Evolutionary conservation across 2,888 invertebrate genomes (phyloP), one percentile per base, ranked within the genome.

Genomic region (Seira musarum): DNA sequence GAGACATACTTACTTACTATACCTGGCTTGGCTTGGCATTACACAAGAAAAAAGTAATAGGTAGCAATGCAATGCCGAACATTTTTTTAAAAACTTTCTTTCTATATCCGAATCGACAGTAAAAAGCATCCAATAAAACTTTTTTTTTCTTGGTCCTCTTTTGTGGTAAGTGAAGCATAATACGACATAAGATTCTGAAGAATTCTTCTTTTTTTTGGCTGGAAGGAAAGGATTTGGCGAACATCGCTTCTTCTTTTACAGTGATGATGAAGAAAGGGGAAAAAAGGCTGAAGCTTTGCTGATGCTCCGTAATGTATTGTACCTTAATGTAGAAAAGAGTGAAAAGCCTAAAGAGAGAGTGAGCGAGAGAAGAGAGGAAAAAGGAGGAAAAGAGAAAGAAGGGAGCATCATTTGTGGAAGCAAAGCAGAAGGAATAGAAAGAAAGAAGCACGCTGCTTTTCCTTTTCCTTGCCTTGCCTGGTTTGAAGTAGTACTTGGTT

Each of bases 91-190:
- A 40, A 40, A 13, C 53, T 53, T 53, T 53, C 17, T 15, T 53
- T 30, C 30, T 53, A 53, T 69, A 5, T 30, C 57, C 35, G 21
- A 70, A 77, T 70, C 70, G 64, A 64, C 63, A 69, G 71, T 21
- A 40, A 75, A 75, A 53, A 71, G 75, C 65, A 70, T 65, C 57
- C 21, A 70, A 35, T n/a, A 49, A 80, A 63, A 25, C 64, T 80
- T 53, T 13, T 53, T 53, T 53, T 53, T 30, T 30, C 30, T 75
- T 40, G 70, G 10, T 75, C 71, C 66, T 80, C 80, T 80, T 76
- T 80, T 80, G 80, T 63, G 80, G 67, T 30, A 80, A 80, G 66
- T 80, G 80, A 80, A 76, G 76, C 76, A 76, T 80, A 80, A 66
- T 73, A 71, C 30, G 57, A 67, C 46, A 76, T 67, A 80, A 75